Conservation (phyloP, 2,888 invertebrate genomes). For the Andrena flavipes region DNA sequence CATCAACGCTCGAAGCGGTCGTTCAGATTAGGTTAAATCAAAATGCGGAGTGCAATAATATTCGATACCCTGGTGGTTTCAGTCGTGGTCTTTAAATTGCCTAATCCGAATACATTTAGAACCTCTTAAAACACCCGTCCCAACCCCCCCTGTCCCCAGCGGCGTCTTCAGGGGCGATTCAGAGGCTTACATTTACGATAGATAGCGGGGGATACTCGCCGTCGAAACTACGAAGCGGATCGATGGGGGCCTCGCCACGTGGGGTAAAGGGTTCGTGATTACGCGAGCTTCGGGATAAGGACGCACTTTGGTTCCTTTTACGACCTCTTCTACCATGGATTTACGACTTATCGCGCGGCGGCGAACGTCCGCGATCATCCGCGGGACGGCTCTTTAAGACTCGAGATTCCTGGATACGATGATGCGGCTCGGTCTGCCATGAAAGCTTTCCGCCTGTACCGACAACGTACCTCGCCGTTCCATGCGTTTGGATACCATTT, state of each 20-base stretch:
- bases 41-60: background rate
- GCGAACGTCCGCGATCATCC: conserved; percentile 68
- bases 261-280: conserved; percentile 81
- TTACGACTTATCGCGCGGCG: conserved; percentile 79
- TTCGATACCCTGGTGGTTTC: background rate
- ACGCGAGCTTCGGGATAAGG: conserved; percentile 75
- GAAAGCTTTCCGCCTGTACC: conserved; percentile 30
- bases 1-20: background rate
- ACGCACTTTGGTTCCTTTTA: conserved; percentile 72
- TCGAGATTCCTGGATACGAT: conserved; percentile 68
- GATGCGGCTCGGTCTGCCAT: conserved; percentile 55
- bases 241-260: conserved; percentile 54
- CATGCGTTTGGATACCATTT: conserved; percentile 1
- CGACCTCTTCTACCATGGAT: conserved; percentile 74
- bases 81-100: conserved; percentile 29
- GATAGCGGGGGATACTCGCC: conserved; percentile 57
- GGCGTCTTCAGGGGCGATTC: conserved; percentile 52
- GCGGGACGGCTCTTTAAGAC: conserved; percentile 60
- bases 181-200: conserved; percentile 68
- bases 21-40: background rate
- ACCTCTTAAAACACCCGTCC: conserved; percentile 52
- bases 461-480: conserved; percentile 13
- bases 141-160: background rate
- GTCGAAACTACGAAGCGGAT: conserved; percentile 66
- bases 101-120: conserved; percentile 63